phyloP scores from a whole-genome alignment of 2,888 invertebrate genomes.

The Rhamphomyia laevipes region DNA sequence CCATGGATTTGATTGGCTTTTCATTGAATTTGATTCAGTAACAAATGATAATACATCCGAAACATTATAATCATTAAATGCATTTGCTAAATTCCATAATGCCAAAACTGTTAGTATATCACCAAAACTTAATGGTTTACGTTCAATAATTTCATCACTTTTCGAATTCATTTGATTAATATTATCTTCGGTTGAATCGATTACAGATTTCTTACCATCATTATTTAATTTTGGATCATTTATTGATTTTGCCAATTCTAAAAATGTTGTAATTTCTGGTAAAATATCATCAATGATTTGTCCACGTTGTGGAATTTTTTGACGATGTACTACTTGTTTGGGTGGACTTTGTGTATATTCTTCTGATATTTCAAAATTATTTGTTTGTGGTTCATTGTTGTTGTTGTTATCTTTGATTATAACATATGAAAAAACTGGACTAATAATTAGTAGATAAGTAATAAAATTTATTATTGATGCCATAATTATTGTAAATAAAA shows the following conservation, averaged over 20 bases:
- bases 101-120: slow-evolving; percentile 3
- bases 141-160: background rate
- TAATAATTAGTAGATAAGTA: too few species aligned
- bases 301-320: background rate
- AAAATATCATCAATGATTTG: background rate
- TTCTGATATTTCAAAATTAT: background rate
- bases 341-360: background rate
- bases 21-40: background rate
- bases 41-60: too few species aligned
- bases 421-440: too few species aligned
- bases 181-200: background rate
- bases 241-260: background rate
- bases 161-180: background rate
- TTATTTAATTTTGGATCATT: background rate
- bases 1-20: too few species aligned
- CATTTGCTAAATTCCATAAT: slow-evolving; percentile 6
- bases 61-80: slow-evolving; percentile 3
- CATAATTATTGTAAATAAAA: too few species aligned
- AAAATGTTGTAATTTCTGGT: background rate
- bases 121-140: slow-evolving; percentile 1
- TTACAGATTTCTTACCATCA: background rate
- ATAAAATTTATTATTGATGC: too few species aligned
- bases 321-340: background rate
- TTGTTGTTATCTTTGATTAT: too few species aligned
- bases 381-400: too few species aligned